phyloP scores from a whole-genome alignment of 1,140 invertebrate genomes.

The Eufriesea mexicana region DNA sequence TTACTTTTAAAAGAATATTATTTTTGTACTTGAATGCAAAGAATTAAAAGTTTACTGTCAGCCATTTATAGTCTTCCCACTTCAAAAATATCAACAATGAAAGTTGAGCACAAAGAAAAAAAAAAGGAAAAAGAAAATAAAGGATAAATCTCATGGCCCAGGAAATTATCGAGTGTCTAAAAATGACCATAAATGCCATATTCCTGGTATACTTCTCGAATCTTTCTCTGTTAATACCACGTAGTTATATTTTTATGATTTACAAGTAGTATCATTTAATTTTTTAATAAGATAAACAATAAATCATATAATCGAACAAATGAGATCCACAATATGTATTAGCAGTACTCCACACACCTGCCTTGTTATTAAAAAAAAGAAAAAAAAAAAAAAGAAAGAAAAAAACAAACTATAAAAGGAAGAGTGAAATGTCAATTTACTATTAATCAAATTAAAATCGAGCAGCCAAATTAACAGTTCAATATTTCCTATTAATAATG shows the following conservation, averaged over 20 bases:
- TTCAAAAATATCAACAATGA: conserved; percentile 49
- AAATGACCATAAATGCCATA: conserved; percentile 36
- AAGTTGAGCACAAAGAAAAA: conserved; percentile 43
- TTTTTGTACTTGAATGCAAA: conserved; percentile 61
- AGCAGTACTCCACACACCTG: conserved; percentile 62
- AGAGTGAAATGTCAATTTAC: conserved; percentile 69
- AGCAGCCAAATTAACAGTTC: conserved; percentile 67
- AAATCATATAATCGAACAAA: conserved; percentile 43
- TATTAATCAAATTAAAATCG: conserved; percentile 71
- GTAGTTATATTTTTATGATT: conserved; percentile 36
- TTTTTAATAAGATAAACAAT: conserved; percentile 48
- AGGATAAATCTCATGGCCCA: conserved; percentile 53
- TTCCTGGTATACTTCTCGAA: conserved; percentile 47
- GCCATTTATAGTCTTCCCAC: conserved; percentile 71
- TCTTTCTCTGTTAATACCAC: conserved; percentile 34
- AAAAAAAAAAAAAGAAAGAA: background rate
- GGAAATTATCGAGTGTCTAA: conserved; percentile 39
- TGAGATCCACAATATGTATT: conserved; percentile 28
- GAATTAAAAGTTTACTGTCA: conserved; percentile 60
- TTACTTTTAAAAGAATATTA: conserved; percentile 47
- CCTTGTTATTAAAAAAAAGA: conserved; percentile 55
- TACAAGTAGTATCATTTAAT: conserved; percentile 36
- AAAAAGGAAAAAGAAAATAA: background rate
- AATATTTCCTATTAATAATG: conserved; percentile 58
- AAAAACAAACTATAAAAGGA: conserved; percentile 40